phyloP scores from a whole-genome alignment of 2,888 invertebrate genomes.

The Blomia tropicalis region DNA sequence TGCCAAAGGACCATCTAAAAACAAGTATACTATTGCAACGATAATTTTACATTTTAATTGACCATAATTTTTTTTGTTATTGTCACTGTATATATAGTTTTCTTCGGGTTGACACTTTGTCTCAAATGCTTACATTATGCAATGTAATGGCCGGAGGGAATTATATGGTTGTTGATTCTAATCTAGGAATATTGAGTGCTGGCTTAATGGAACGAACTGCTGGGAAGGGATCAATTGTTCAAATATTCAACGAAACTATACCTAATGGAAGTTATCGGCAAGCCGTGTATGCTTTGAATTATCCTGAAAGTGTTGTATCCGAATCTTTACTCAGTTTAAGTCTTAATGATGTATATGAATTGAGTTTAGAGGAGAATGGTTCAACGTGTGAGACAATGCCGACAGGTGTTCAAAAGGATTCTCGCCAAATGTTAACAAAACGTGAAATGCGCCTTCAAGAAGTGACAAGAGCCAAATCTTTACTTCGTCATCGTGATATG shows the following conservation, averaged over 20 bases:
- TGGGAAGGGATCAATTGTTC: slow-evolving; percentile 45
- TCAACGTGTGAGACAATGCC: neutral
- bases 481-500: slow-evolving; percentile 36
- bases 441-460: slow-evolving; percentile 26
- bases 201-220: slow-evolving; percentile 54
- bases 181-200: slow-evolving; percentile 65
- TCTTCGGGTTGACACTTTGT: slow-evolving; percentile 67
- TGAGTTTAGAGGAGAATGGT: neutral
- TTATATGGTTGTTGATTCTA: slow-evolving; percentile 46
- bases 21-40: slow-evolving; percentile 34
- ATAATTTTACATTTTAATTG: slow-evolving; percentile 22
- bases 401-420: neutral
- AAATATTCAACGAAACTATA: slow-evolving; percentile 33
- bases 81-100: too few species aligned
- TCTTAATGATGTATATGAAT: slow-evolving; percentile 17
- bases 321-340: slow-evolving; percentile 54
- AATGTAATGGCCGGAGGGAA: slow-evolving; percentile 51
- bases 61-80: slow-evolving; percentile 1
- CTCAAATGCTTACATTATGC: slow-evolving; percentile 64
- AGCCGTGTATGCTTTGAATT: slow-evolving; percentile 62
- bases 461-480: slow-evolving; percentile 28
- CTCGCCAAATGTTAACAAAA: slow-evolving; percentile 16
- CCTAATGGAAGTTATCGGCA: slow-evolving; percentile 37
- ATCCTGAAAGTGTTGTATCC: slow-evolving; percentile 50
- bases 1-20: slow-evolving; percentile 49